Conservation (phyloP, 2,113 vertebrate genomes). For the Xiphias gladius region DNA sequence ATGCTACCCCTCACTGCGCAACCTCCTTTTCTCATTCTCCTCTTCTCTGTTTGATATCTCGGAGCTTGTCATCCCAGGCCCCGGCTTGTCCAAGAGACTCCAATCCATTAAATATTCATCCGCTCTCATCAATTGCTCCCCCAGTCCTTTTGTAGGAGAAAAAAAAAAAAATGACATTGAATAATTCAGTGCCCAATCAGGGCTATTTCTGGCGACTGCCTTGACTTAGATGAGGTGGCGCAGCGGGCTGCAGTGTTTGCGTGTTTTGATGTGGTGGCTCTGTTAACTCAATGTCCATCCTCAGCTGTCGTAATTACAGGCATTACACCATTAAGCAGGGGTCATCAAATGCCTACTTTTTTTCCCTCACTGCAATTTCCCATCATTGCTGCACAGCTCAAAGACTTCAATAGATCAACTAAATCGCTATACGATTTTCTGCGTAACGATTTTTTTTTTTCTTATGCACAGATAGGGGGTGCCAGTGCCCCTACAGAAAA, state of each 20-base stretch:
- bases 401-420: slow-evolving; percentile 52
- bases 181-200: slow-evolving; percentile 82
- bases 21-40: slow-evolving; percentile 62
- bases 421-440: slow-evolving; percentile 58
- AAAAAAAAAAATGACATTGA: slow-evolving; percentile 77
- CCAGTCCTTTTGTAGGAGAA: slow-evolving; percentile 68
- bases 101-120: slow-evolving; percentile 82
- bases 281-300: slow-evolving; percentile 66
- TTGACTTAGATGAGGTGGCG: slow-evolving; percentile 62
- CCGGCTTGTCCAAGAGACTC: slow-evolving; percentile 78
- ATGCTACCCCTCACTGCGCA: slow-evolving; percentile 53
- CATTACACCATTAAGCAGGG: slow-evolving; percentile 61
- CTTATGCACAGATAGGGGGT: slow-evolving; percentile 31
- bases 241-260: slow-evolving; percentile 64
- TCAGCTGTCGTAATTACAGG: slow-evolving; percentile 67
- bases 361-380: slow-evolving; percentile 54
- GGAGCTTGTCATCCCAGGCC: slow-evolving; percentile 70
- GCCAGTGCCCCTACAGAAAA: slow-evolving; percentile 5
- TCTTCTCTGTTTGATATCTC: slow-evolving; percentile 71
- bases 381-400: slow-evolving; percentile 34
- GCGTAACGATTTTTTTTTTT: slow-evolving; percentile 15
- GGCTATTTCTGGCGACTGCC: slow-evolving; percentile 78
- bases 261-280: slow-evolving; percentile 73
- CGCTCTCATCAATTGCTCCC: slow-evolving; percentile 82
- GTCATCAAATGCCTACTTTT: slow-evolving; percentile 67